phyloP scores from a whole-genome alignment of 2,888 invertebrate genomes.

The Noctuana brunneofusca region DNA sequence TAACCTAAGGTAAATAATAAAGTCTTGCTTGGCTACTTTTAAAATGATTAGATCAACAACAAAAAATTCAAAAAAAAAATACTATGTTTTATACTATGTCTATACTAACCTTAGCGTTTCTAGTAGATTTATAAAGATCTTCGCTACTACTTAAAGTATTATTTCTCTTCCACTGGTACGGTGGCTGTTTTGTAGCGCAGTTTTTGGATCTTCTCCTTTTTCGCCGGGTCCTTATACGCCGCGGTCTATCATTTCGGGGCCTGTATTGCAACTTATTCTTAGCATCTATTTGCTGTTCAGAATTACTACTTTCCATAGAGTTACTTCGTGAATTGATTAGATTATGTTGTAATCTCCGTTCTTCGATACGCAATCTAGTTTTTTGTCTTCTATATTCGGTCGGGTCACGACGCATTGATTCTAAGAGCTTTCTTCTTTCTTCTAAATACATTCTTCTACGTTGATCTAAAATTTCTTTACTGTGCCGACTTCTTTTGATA shows the following conservation, averaged over 20 bases:
- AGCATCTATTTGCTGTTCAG: slow-evolving; percentile 52
- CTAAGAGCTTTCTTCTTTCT: slow-evolving; percentile 61
- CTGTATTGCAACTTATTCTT: slow-evolving; percentile 54
- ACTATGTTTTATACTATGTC: not conserved
- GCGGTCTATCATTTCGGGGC: slow-evolving; percentile 51
- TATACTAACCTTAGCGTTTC: slow-evolving; percentile 15
- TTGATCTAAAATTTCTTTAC: slow-evolving; percentile 83
- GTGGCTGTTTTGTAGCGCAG: slow-evolving; percentile 76
- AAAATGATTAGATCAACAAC: not conserved
- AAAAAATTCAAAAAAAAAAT: not conserved
- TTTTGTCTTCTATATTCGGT: slow-evolving; percentile 68
- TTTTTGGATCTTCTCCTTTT: slow-evolving; percentile 67
- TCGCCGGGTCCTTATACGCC: slow-evolving; percentile 62
- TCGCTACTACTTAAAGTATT: slow-evolving; percentile 22
- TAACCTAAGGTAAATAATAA: not conserved
- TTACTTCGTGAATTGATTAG: slow-evolving; percentile 50
- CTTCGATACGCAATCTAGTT: slow-evolving; percentile 60
- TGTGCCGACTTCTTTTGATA: slow-evolving; percentile 77
- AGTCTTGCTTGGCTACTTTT: not conserved
- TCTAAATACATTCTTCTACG: slow-evolving; percentile 66
- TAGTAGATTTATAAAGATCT: slow-evolving; percentile 23
- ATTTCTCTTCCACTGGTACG: slow-evolving; percentile 63
- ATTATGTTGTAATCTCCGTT: slow-evolving; percentile 52
- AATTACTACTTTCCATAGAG: slow-evolving; percentile 61
- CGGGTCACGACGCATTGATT: slow-evolving; percentile 68